Base-by-base conservation (phyloP, 2,113 vertebrate species). In the Semnopithecus entellus region DNA sequence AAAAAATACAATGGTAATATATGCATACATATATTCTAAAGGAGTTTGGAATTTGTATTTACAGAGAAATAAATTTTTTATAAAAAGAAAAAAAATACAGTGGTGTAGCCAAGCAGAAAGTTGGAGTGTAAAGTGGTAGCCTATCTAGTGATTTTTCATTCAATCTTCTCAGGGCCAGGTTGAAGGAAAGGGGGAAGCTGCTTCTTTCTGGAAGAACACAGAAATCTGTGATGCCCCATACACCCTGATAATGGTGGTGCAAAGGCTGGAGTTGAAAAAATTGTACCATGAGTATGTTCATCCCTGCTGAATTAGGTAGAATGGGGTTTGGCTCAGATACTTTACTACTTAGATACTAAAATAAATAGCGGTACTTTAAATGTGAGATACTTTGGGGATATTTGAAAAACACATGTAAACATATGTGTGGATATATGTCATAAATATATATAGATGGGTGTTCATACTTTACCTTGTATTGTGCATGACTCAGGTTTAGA, bases 351-450 rank as follows among this genome's bases (percentile, higher is more conserved):
- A 80, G 16, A 57, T 38, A 66, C 13, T 57, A 91, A 95, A 89
- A 43, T 12, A 30, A 82, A 30, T 6, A 27, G 20, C 12, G 10
- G 32, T 16, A 20, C 8, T 68, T 72, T 13, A 32, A 86, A 83
- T 59, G 5, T 82, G 43, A 70, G 32, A 13, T 72, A 59, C 1
- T 38, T 43, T 38, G 12, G 8, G 8, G 1, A 45, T 55, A 55
- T 89, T 89, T 95, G 14, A 13, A 82, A 86, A 68, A 61, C 10
- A n/a, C 10, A 78, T n/a, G 16, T 45, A 87, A 90, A 76, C 9
- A 55, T 25, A 52, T 40, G 9, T 35, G 3, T 76, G 18, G 32
- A 43, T 40, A 50, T 32, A 48, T 88, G 38, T 57, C 13, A 55
- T 10, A 43, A 80, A 20, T 61, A 43, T 8, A 30, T n/a, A 57